These are phyloP conservation scores for Ormyrus labotus DNA, from an alignment of 2,888 invertebrate genomes.

Conservation along the genomic window DNA sequence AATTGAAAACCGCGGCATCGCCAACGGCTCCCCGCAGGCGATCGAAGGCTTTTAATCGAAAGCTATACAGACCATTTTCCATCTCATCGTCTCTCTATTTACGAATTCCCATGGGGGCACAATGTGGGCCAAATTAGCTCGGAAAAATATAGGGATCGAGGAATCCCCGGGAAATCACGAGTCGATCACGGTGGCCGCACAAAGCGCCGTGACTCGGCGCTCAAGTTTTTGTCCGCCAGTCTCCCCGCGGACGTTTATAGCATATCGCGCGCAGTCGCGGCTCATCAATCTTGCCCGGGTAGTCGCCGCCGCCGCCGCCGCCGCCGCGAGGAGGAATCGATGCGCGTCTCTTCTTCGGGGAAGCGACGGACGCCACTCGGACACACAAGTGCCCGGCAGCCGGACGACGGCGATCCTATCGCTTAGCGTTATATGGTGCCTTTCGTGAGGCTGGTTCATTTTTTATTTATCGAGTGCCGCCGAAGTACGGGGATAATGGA, in stretches of 20 bases:
- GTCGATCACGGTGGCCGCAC: neutral
- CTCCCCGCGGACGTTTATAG: slow-evolving; percentile 45
- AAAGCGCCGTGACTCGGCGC: slow-evolving; percentile 4
- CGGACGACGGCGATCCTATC: slow-evolving; percentile 12
- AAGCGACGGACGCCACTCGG: slow-evolving; percentile 34
- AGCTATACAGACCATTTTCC: too few relatives aligned
- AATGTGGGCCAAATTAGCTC: too few relatives aligned
- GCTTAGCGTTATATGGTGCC: neutral
- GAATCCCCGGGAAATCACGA: too few relatives aligned
- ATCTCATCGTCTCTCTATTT: too few relatives aligned
- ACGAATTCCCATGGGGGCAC: too few relatives aligned
- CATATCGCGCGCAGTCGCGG: slow-evolving; percentile 29
- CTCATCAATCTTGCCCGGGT: slow-evolving; percentile 51
- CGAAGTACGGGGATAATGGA: too few relatives aligned
- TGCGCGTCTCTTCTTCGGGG: slow-evolving; percentile 39
- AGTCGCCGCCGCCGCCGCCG: neutral
- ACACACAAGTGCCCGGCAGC: slow-evolving; percentile 30
- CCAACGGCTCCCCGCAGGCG: too few relatives aligned
- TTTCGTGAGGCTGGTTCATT: too few relatives aligned
- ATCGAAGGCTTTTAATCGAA: too few relatives aligned
- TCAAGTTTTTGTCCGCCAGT: neutral
- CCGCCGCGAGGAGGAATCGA: slow-evolving; percentile 44
- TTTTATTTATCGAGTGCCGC: too few relatives aligned
- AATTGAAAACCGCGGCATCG: too few relatives aligned
- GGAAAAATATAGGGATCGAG: too few relatives aligned